Base-by-base conservation (phyloP, 1,140 invertebrate genomes). In the Macrobrachium rosenbergii region DNA sequence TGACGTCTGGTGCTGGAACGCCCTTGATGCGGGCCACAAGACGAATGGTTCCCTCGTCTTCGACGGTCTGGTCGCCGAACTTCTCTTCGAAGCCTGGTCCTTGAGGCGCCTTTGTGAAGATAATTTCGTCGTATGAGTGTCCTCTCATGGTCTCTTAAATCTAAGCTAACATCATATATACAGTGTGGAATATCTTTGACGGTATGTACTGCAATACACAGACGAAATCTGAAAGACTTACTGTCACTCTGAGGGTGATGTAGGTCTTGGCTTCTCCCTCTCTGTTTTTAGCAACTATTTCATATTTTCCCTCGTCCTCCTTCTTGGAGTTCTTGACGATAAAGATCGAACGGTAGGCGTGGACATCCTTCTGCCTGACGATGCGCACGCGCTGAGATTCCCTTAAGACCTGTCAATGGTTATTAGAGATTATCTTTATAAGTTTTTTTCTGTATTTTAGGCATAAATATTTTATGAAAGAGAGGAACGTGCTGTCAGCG, bases 21-120 rank as follows among this genome's bases (percentile, higher is more conserved):
- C 97, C 98, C 5, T 94, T 95, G 14, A 99, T 97, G 93, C 96
- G 96, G 19, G 97, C 97, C 67, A 93, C 93, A n/a, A 98, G 92
- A 87, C 93, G 94, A 80, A 98, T 95, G 28, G 95, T 95, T 28
- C 94, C 94, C 89, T 96, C 96, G 91, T 97, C 96, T 72, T 95
- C 95, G 6, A 97, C 95, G 28, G 94, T 95, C 85, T 95, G 92
- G 92, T 98, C 96, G 93, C 96, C 95, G 93, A 98, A 98, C 88
- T 96, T 94, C 92, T 98, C 95, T 19, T 96, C 94, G 90, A 98
- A 98, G 17, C 97, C 91, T 82, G 97, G 97, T 84, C 96, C 95
- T 92, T 96, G 95, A 16, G 94, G 94, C 21, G 90, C 90, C 95
- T 94, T 82, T 94, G 93, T 90, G 45, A 28, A 58, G 21, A 78